phyloP scores from a whole-genome alignment of 2,888 invertebrate genomes.

The Agonum fuliginosum region DNA sequence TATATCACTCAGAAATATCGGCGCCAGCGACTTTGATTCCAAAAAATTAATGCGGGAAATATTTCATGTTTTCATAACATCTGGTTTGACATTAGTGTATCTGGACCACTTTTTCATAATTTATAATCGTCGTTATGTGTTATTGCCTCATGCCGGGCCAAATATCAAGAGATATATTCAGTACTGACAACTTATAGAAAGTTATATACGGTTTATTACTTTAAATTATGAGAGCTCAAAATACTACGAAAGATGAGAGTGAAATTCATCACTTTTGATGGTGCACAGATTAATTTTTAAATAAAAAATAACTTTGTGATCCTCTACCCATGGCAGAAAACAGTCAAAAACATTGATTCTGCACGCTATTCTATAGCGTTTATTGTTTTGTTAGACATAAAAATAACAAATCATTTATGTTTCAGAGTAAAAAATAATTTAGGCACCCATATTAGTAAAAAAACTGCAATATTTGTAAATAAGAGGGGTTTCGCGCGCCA shows the following conservation, averaged over 20 bases:
- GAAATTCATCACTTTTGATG: not conserved
- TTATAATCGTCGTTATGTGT: slow-evolving; percentile 37
- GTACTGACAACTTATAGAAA: slow-evolving; percentile 1
- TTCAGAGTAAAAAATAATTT: no score
- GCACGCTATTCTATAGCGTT: no score
- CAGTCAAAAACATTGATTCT: no score
- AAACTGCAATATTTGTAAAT: no score
- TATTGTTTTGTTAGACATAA: no score
- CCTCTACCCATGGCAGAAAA: no score
- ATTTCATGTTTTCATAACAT: slow-evolving; percentile 28
- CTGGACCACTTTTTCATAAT: slow-evolving; percentile 42
- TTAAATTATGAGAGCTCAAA: slow-evolving; percentile 21
- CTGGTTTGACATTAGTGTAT: slow-evolving; percentile 34
- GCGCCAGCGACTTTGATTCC: not conserved
- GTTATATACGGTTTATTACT: slow-evolving; percentile 22
- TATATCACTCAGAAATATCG: not conserved
- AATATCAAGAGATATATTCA: slow-evolving; percentile 23
- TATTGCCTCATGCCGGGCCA: slow-evolving; percentile 19
- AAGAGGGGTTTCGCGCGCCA: no score
- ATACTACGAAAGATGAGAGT: not conserved
- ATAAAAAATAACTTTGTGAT: no score
- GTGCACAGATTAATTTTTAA: no score
- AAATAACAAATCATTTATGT: no score
- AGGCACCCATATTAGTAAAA: no score
- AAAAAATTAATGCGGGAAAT: slow-evolving; percentile 41